Evolutionary conservation across 2,888 invertebrate species (phyloP), one percentile per base, ranked within the genome.

Genomic region (Blastobasis lacticolella): DNA sequence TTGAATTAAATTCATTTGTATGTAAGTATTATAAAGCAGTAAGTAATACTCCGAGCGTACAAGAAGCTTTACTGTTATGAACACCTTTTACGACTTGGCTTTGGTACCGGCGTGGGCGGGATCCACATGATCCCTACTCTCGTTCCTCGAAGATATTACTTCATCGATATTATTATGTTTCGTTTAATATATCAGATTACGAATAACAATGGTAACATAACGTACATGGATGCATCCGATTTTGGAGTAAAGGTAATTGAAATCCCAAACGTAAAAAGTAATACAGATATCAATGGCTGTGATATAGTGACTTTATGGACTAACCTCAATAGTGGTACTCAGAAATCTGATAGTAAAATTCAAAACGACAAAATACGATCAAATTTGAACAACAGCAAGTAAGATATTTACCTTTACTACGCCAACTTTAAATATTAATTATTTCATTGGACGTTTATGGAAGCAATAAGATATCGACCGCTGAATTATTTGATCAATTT

Each of bases 381-480:
- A 23, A 23, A 23, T 23, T 23, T 3, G 23, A 23, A 23, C 23
- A 23, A 23, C 23, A 23, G 23, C 23, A 23, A 23, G 23, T 23
- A 23, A 23, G 23, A 23, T 23, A 23, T 23, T 23, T 23, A 23
- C 23, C 23, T 23, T 23, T 23, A 23, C 23, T 23, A 23, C 23
- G 23, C 23, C 23, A 23, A 8, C 5, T 9, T 45, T 53, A 49
- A 58, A 56, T 58, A 66, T 64, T 66, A 67, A 72, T 70, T 66
- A 66, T 60, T 69, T 63, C 63, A 66, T 64, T 65, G 64, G 67
- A 61, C 69, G 57, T 69, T 72, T 65, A 70, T 71, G 62, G 60
- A 53, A 58, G 58, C 61, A 59, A 60, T 64, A 59, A 63, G 59
- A 57, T 62, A 40, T 38, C 48, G 55, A 51, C 52, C 52, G 41